Percentiles rank a stretch among this genome's conserved stretches.
Evolutionary conservation across 2,888 invertebrate genomes (phyloP).

Genomic region (Euphydryas editha): DNA sequence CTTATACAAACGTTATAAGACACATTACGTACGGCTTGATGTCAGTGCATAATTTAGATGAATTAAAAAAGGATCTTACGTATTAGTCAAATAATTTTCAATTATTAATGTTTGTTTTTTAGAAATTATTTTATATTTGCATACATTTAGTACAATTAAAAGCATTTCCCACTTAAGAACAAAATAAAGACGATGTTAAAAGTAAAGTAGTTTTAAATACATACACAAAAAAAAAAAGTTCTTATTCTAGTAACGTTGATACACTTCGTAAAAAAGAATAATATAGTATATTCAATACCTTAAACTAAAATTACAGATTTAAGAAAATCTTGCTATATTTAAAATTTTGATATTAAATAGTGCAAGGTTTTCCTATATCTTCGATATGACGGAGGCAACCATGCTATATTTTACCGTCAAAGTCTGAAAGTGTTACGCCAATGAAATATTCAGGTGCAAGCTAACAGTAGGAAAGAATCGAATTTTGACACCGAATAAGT

Average conservation of each 20-base stretch:
- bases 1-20: background rate
- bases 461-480: conserved; percentile 61
- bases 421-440: conserved; percentile 49
- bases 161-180: too few species aligned
- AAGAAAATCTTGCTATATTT: background rate
- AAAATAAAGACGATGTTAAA: too few species aligned
- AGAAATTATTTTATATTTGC: too few species aligned
- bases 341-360: conserved; percentile 3
- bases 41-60: background rate
- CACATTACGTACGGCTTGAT: background rate
- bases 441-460: conserved; percentile 62
- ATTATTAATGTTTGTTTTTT: too few species aligned
- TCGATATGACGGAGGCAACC: conserved; percentile 49
- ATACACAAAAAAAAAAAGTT: too few species aligned
- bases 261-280: too few species aligned
- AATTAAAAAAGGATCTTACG: background rate
- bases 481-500: conserved; percentile 32
- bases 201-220: too few species aligned
- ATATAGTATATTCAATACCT: too few species aligned
- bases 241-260: too few species aligned
- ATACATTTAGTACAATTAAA: too few species aligned
- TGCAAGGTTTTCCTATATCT: conserved; percentile 30
- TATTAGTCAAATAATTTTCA: background rate
- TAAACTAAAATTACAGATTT: background rate
- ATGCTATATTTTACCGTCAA: conserved; percentile 54